Evolutionary conservation across 2,888 invertebrate species (phyloP), one percentile per base, ranked within the genome.

Genomic region (Hyposoter dolosus): DNA sequence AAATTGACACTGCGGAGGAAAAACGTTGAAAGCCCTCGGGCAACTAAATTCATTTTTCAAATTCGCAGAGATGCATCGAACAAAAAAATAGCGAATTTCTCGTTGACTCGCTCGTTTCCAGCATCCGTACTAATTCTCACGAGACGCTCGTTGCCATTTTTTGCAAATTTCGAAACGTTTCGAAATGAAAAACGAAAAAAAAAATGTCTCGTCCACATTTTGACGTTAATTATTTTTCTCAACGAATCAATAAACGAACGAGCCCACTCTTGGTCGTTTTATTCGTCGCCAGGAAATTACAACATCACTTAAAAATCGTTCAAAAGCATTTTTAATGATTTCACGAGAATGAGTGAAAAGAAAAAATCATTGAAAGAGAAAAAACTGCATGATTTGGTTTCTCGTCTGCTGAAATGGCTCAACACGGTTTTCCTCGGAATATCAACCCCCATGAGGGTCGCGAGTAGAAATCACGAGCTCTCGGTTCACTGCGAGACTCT

Each of bases 401-500:
- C 60, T n/a, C 53, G 50, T 50, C n/a, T n/a, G n/a, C 17, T 68
- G 71, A 77, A 71, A 80, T 68, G 66, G 40, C 72, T 63, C 28
- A 32, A 19, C 53, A 43, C 66, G 32, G 15, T 63, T 40, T 50
- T 40, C 69, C 53, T 56, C 4, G 19, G 74, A 74, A 74, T 74
- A 74, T 77, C 68, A 83, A 79, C 83, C 77, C 85, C 72, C 80
- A 47, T 23, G 71, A 43, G 65, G 53, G 32, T 40, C 23, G 50
- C 32, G 45, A 7, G 40, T 0, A 56, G 45, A 50, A 69, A 19
- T 15, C 35, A 83, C 86, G 74, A 81, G 86, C 83, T 83, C 86
- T 77, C 83, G 83, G 76, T 82, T 85, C 82, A 79, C 82, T 65
- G 69, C 75, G 75, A 71, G 50, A 65, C 43, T 35, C 12, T n/a